Evolutionary conservation across 2,888 invertebrate species (phyloP).

Genomic region (Nemapogon koenigi): DNA sequence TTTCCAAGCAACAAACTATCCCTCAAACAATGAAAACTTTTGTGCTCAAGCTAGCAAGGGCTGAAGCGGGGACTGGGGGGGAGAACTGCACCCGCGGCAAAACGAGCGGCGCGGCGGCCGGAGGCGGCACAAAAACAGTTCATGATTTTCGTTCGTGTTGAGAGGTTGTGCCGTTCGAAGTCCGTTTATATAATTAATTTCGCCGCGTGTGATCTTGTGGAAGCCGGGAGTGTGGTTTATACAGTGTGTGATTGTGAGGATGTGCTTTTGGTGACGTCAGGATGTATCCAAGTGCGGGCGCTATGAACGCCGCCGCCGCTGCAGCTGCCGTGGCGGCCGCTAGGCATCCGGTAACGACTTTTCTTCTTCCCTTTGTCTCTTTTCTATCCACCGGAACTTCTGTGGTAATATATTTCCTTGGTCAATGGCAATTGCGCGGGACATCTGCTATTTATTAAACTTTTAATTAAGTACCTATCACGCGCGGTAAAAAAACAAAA

Average conservation of each 20-base stretch:
- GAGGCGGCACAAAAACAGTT: background rate
- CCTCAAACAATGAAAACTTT: no score
- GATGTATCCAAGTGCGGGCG: conserved; percentile 87
- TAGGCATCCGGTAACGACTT: conserved; percentile 85
- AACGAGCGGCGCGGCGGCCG: background rate
- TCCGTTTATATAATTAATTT: conserved; percentile 1
- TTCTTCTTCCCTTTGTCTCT: no score
- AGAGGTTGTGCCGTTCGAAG: conserved; percentile 37
- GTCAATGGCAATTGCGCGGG: no score
- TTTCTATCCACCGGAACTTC: no score
- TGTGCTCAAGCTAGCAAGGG: no score
- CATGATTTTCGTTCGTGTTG: no score
- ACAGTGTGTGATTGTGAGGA: conserved; percentile 42
- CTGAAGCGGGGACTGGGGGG: conserved; percentile 23
- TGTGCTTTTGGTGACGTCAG: conserved; percentile 58
- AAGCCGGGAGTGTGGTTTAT: conserved; percentile 43
- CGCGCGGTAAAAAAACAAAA: no score
- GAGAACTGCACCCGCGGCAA: background rate
- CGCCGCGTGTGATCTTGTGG: conserved; percentile 38
- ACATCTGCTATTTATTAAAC: no score
- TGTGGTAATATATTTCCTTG: conserved; percentile 29
- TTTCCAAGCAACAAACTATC: no score
- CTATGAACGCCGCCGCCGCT: conserved; percentile 84
- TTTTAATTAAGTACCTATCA: no score
- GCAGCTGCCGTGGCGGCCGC: conserved; percentile 85